Percentiles rank a stretch among this genome's conserved stretches.
These are phyloP conservation scores for Benthosema pterotum DNA, from an alignment of 2,797 vertebrate genomes.

Conservation along the genomic window DNA sequence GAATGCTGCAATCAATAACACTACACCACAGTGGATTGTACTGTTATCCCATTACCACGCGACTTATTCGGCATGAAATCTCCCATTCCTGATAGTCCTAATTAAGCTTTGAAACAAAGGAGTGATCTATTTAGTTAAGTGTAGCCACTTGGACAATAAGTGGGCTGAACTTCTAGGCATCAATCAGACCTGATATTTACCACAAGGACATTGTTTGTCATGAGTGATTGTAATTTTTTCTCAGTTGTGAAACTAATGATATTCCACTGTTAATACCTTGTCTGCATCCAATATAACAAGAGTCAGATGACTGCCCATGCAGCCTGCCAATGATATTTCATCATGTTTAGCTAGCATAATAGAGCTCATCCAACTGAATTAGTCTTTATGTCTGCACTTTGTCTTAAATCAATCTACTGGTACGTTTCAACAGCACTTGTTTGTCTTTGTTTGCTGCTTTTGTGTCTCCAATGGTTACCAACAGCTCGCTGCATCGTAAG, in stretches of 20 bases:
- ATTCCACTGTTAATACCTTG: constrained; percentile 34
- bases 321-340: constrained; percentile 33
- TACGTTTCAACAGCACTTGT: background rate
- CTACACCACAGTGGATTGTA: constrained; percentile 42
- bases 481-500: constrained; percentile 2
- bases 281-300: constrained; percentile 41
- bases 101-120: constrained; percentile 48
- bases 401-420: constrained; percentile 23
- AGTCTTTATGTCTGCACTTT: constrained; percentile 15
- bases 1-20: constrained; percentile 61
- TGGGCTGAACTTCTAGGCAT: constrained; percentile 31
- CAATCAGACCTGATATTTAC: constrained; percentile 26
- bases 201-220: constrained; percentile 21
- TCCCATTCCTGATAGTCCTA: constrained; percentile 58
- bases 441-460: constrained; percentile 25
- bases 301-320: constrained; percentile 48
- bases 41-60: constrained; percentile 36
- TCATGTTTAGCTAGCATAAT: constrained; percentile 6
- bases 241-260: constrained; percentile 32
- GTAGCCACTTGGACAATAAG: constrained; percentile 23
- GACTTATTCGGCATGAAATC: constrained; percentile 65
- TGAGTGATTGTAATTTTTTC: constrained; percentile 31
- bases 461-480: constrained; percentile 25
- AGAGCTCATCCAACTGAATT: constrained; percentile 12
- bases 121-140: constrained; percentile 37